Base-by-base conservation (phyloP, 2,797 vertebrate species). In the Peromyscus eremicus region DNA sequence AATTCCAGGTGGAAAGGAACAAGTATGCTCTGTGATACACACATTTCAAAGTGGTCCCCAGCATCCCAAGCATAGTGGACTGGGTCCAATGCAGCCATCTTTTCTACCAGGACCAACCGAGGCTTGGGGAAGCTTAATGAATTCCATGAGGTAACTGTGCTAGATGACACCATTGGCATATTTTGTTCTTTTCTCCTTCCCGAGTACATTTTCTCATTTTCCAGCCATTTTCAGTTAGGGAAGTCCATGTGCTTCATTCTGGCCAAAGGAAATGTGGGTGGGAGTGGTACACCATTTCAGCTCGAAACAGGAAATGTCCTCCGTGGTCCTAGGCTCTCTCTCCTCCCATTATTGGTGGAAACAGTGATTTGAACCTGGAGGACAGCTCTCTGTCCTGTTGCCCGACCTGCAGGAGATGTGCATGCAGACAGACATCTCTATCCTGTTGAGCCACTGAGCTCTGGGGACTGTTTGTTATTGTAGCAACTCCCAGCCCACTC, bases 131-230 rank as follows among this genome's bases (percentile, higher is more conserved):
- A 29, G 37, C 23, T 81, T 40, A 75, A 27, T n/a, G 32, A 37
- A 49, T 32, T 27, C 57, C 57, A 11, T 4, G 8, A 34, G 0
- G 4, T 34, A 70, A 5, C 79, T 10, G 23, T 64, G 73, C 29
- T n/a, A 0, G 6, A 21, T 0, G 40, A 52, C 11, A 32, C 55
- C 6, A 2, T 32, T 3, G 5, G 55, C 29, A 29, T 32, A 13
- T 40, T 79, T 70, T 7, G n/a, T 6, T 79, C 52, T 83, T 55
- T 71, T 37, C 25, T 70, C 52, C 27, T 76, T 60, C 9, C 43
- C 17, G n/a, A 27, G 14, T 6, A 27, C 9, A 19, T 5, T 8
- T 75, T 27, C 9, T 7, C 37, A 25, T 77, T 88, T 77, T 5
- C 60, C 43, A 40, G 57, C 12, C 5, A 21, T 60, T 46, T 57